These are phyloP conservation scores for Danionella cerebrum DNA, from an alignment of 2,113 vertebrate species.

Conservation along the genomic window DNA sequence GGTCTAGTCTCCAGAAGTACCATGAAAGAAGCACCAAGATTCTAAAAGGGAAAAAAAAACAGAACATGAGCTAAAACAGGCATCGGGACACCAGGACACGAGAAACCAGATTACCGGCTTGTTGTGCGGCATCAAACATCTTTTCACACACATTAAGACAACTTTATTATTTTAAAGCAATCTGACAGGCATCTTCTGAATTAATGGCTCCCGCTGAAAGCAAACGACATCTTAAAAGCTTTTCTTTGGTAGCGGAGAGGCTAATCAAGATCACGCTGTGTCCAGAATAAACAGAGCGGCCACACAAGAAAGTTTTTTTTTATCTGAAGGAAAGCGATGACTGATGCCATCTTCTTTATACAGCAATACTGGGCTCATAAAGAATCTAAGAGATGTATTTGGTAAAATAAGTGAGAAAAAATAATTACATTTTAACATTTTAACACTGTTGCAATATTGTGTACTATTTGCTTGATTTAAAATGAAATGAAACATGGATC, in stretches of 20 bases:
- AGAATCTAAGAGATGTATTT: no score
- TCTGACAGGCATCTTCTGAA: constrained; percentile 10
- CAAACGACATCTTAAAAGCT: constrained; percentile 24
- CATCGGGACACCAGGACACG: neutral
- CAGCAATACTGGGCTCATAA: no score
- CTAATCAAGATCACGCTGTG: neutral
- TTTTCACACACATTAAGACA: neutral
- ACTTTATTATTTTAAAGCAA: constrained; percentile 35
- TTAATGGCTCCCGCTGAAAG: neutral
- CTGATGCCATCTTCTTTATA: no score
- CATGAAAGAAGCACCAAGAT: neutral
- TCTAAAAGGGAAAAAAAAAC: neutral
- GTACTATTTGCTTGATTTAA: no score
- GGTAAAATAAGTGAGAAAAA: no score
- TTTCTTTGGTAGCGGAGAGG: neutral
- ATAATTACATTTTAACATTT: no score
- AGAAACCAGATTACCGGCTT: constrained; percentile 22
- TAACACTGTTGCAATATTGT: no score
- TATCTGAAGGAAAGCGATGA: neutral
- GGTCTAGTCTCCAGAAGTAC: neutral
- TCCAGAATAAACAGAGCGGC: constrained; percentile 6
- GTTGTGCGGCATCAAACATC: constrained; percentile 15
- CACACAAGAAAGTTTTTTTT: neutral
- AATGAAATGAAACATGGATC: no score
- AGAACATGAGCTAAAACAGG: neutral